Evolutionary conservation across 2,888 invertebrate genomes (phyloP).

Genomic region (Lacanobia wlatinum): DNA sequence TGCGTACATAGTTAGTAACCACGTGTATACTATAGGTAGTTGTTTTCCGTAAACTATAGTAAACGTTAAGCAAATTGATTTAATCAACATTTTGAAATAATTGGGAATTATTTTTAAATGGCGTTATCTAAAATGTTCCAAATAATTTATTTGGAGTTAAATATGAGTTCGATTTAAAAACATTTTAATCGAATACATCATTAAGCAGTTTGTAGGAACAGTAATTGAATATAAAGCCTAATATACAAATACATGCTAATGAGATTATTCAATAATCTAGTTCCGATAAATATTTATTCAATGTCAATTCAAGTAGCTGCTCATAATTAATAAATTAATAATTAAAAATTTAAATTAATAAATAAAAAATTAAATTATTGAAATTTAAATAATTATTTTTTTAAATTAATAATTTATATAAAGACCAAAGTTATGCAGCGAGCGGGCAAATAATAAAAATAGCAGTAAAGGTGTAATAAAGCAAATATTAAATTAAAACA

Average conservation of each 20-base stretch:
- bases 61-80: not conserved
- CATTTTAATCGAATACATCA: slow-evolving; percentile 31
- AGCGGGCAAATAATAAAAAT: slow-evolving; percentile 7
- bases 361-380: too few species aligned
- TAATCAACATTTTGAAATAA: slow-evolving; percentile 26
- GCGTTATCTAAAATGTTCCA: not conserved
- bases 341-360: too few species aligned
- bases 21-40: slow-evolving; percentile 19
- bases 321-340: slow-evolving; percentile 35
- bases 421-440: slow-evolving; percentile 8
- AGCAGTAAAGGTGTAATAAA: slow-evolving; percentile 43
- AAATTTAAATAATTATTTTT: too few species aligned
- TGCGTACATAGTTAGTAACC: slow-evolving; percentile 5
- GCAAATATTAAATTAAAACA: slow-evolving; percentile 64
- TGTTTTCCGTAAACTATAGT: slow-evolving; percentile 13
- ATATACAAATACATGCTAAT: slow-evolving; percentile 35
- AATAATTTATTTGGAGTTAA: slow-evolving; percentile 1
- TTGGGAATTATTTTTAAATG: slow-evolving; percentile 29
- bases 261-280: slow-evolving; percentile 17
- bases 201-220: slow-evolving; percentile 22
- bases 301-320: slow-evolving; percentile 39
- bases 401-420: slow-evolving; percentile 26
- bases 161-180: not conserved
- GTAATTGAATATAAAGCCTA: slow-evolving; percentile 7
- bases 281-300: slow-evolving; percentile 33